These are phyloP conservation scores for Erythrocercus mccallii DNA, from an alignment of 2,113 vertebrate species.

Conservation along the genomic window DNA sequence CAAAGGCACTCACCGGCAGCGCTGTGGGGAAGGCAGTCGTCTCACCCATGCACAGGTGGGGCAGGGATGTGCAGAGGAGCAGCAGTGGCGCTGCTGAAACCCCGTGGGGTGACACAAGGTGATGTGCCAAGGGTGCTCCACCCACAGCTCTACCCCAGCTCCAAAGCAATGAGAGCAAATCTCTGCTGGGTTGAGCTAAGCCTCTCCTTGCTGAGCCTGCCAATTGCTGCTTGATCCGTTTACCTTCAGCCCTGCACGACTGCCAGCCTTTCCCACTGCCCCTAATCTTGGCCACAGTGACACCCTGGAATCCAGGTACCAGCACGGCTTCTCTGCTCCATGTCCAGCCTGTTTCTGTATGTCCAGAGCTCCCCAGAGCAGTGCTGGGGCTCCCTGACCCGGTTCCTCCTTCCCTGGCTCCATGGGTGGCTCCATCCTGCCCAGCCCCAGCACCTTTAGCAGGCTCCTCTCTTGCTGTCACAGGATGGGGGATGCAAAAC, in stretches of 20 bases:
- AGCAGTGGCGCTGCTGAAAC: neutral
- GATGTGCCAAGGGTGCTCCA: neutral
- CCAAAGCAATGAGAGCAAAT: neutral
- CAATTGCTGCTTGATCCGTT: conserved; percentile 66
- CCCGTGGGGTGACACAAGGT: neutral
- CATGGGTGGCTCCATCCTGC: neutral
- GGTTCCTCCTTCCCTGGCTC: neutral
- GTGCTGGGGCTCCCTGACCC: accelerated
- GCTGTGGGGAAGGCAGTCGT: accelerated
- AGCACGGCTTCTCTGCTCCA: accelerated
- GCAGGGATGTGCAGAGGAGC: neutral
- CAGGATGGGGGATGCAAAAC: neutral
- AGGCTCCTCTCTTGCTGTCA: neutral
- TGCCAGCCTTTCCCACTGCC: neutral
- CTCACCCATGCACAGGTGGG: accelerated
- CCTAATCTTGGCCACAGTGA: neutral
- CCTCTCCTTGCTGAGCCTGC: conserved; percentile 67
- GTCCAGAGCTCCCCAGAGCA: neutral
- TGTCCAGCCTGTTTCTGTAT: neutral
- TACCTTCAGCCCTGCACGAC: neutral
- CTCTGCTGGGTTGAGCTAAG: conserved; percentile 43
- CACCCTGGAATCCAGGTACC: neutral
- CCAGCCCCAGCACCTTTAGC: neutral
- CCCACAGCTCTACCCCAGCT: neutral
- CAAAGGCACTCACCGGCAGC: neutral